Percentiles rank a stretch among this genome's conserved stretches.
These are phyloP conservation scores for Pseudomyrmex cubaensis DNA, from an alignment of 1,140 invertebrate species.

Conservation along the genomic window DNA sequence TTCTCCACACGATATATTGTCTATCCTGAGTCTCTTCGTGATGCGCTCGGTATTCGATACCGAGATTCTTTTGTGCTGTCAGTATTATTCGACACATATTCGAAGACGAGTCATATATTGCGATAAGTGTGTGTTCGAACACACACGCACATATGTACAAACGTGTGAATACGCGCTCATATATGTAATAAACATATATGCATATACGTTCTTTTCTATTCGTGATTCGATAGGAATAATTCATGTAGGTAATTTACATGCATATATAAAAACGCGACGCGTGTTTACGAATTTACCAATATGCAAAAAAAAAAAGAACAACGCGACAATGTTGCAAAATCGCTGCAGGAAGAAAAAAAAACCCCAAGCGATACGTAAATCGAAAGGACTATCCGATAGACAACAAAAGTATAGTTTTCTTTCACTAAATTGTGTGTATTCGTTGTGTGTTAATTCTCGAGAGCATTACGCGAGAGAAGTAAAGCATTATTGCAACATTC, in stretches of 20 bases:
- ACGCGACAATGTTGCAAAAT: not conserved
- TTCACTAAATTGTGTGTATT: too few relatives aligned
- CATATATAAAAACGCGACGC: not conserved
- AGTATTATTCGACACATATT: not conserved
- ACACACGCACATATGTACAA: not conserved
- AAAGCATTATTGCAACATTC: slow-evolving; percentile 5
- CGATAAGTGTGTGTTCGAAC: not conserved
- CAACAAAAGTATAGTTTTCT: not conserved
- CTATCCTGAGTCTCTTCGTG: slow-evolving; percentile 13
- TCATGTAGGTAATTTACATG: not conserved
- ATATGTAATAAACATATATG: slow-evolving; percentile 1
- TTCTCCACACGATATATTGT: too few relatives aligned
- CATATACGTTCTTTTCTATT: slow-evolving; percentile 18
- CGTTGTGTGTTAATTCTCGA: too few relatives aligned
- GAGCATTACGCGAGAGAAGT: slow-evolving; percentile 4
- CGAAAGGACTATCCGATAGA: too few relatives aligned
- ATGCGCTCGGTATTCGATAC: slow-evolving; percentile 6
- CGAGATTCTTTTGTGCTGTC: slow-evolving; percentile 21
- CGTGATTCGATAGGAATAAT: not conserved
- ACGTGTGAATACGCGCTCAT: slow-evolving; percentile 1
- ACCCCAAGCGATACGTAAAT: too few relatives aligned
- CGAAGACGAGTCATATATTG: not conserved
- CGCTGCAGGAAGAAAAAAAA: too few relatives aligned
- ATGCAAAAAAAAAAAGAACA: too few relatives aligned
- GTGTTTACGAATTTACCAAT: too few relatives aligned